Evolutionary conservation across 2,888 invertebrate genomes (phyloP), one percentile per base, ranked within the genome.

Genomic region (Drosophila putrida): DNA sequence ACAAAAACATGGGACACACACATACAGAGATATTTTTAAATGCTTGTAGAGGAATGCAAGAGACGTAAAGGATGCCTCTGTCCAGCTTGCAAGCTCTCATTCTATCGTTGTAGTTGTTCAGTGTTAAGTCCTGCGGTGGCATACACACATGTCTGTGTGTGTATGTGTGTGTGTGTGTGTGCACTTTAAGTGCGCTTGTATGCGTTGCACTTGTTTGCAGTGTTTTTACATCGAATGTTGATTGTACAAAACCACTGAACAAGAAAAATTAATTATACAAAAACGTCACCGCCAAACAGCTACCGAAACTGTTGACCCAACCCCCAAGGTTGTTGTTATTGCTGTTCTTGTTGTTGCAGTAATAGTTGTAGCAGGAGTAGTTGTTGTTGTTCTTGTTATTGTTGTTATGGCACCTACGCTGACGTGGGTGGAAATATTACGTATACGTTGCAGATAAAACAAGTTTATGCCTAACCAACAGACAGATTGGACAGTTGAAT

Each of bases 211-310:
- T 88, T 87, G 82, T 79, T 79, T 84, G 81, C 80, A 80, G 78
- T 84, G 83, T 84, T 84, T 84, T 82, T 87, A 78, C 78, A 84
- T 90, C 89, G 84, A 88, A 89, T 86, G 90, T 82, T 89, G 91
- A 90, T 90, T 90, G 88, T 90, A 88, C 86, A 88, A 90, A 91
- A 88, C 91, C 91, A 91, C 90, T 91, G 91, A 91, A 90, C 91
- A 91, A 91, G 90, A 90, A 91, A 90, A 90, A 91, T 91, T 90
- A 90, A 90, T 90, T 91, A 90, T 91, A 90, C 88, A 90, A 90
- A 89, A 90, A 90, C 88, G 88, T 88, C 88, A 89, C 89, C 89
- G 83, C 89, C 83, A 84, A 84, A 84, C 83, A 88, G 87, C 89
- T 88, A 80, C 83, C 80, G 85, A 86, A 82, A 88, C 83, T 86